Conservation (phyloP, 2,797 vertebrate species). For the Hyperoplus immaculatus region DNA sequence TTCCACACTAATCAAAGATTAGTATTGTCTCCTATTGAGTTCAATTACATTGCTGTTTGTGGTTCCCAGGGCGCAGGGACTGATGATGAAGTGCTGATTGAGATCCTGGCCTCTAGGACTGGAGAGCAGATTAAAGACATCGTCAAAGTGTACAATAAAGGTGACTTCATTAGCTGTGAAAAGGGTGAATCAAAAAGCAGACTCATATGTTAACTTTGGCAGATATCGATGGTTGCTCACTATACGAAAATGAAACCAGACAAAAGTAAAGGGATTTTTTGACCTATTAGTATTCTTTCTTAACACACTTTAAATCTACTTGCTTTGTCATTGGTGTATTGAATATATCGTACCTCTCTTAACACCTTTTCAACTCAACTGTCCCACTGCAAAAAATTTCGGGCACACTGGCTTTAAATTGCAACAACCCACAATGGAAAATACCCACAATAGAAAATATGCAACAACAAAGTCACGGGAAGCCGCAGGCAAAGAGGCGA, state of each 20-base stretch:
- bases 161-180: slow-evolving; percentile 73
- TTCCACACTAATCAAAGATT: not conserved
- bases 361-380: not conserved
- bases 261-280: not conserved
- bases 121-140: slow-evolving; percentile 87
- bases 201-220: slow-evolving; percentile 7
- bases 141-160: slow-evolving; percentile 92
- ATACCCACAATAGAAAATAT: slow-evolving; percentile 6
- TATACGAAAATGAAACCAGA: too few relatives aligned
- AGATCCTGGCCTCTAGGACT: slow-evolving; percentile 95
- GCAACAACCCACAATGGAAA: slow-evolving; percentile 15
- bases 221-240: not conserved
- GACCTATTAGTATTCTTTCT: not conserved
- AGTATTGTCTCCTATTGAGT: slow-evolving; percentile 1
- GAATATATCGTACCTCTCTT: not conserved
- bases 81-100: slow-evolving; percentile 92
- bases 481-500: slow-evolving; percentile 30
- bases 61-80: slow-evolving; percentile 93
- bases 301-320: slow-evolving; percentile 4
- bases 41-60: slow-evolving; percentile 39
- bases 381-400: not conserved
- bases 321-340: not conserved
- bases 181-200: slow-evolving; percentile 3
- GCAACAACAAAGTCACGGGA: slow-evolving; percentile 6
- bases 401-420: not conserved